Evolutionary conservation across 2,888 invertebrate species (phyloP).

Genomic region (Caenorhabditis sinica): DNA sequence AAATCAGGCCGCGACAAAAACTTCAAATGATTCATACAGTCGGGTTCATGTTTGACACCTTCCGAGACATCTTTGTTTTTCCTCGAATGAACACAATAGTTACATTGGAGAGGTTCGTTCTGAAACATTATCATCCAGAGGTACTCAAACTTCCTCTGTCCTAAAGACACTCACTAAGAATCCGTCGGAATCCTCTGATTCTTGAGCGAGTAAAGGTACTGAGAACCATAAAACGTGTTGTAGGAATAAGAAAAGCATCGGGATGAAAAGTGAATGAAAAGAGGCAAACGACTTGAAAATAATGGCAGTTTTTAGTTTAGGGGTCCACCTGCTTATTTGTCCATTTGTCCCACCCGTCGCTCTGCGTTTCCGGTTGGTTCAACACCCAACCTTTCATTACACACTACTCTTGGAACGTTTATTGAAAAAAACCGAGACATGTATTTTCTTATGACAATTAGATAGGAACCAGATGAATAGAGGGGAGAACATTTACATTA

Average conservation of each 20-base stretch:
- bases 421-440: conserved; percentile 1
- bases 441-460: not conserved
- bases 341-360: conserved; percentile 41
- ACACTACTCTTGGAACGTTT: conserved; percentile 28
- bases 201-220: conserved; percentile 21
- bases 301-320: conserved; percentile 40
- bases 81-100: conserved; percentile 75
- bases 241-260: conserved; percentile 18
- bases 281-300: conserved; percentile 48
- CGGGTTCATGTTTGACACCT: conserved; percentile 75
- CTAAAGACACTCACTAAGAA: conserved; percentile 20
- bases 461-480: not conserved
- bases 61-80: conserved; percentile 74
- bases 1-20: conserved; percentile 74
- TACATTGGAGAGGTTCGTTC: conserved; percentile 69
- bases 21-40: conserved; percentile 77
- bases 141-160: not conserved
- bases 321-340: conserved; percentile 53
- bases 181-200: conserved; percentile 9
- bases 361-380: conserved; percentile 48
- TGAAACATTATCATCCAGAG: not conserved
- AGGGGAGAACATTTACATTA: not conserved
- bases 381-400: conserved; percentile 39
- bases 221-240: conserved; percentile 27
- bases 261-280: conserved; percentile 5